Evolutionary conservation across 2,113 vertebrate species (phyloP).

Genomic region (Syngnathus scovelli): DNA sequence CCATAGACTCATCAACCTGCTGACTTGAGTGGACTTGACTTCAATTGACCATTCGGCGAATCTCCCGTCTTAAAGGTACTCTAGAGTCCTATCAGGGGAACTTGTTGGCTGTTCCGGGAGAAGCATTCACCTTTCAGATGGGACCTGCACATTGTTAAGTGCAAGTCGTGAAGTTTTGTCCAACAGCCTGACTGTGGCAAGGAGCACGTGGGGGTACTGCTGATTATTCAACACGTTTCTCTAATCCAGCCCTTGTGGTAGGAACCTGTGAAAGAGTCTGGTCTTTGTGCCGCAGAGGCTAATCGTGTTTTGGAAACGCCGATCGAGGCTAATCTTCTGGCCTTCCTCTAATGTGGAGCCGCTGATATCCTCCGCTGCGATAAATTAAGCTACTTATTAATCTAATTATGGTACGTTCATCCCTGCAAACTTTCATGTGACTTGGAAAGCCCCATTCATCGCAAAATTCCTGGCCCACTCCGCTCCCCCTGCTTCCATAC

Average conservation of each 20-base stretch:
- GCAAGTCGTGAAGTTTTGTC: slow-evolving; percentile 38
- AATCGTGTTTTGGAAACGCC: slow-evolving; percentile 93
- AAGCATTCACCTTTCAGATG: neutral
- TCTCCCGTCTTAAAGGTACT: neutral
- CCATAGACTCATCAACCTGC: slow-evolving; percentile 27
- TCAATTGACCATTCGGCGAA: slow-evolving; percentile 8
- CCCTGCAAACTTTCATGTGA: slow-evolving; percentile 97
- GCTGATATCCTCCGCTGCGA: slow-evolving; percentile 97
- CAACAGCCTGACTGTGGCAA: slow-evolving; percentile 37
- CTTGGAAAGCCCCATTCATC: slow-evolving; percentile 81
- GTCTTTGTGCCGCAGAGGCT: slow-evolving; percentile 87
- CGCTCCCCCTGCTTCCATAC: slow-evolving; percentile 54
- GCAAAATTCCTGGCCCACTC: slow-evolving; percentile 46
- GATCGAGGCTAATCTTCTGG: slow-evolving; percentile 88
- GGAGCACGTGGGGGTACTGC: slow-evolving; percentile 59
- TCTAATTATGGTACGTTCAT: slow-evolving; percentile 99
- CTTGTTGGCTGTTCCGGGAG: neutral
- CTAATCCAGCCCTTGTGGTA: slow-evolving; percentile 78
- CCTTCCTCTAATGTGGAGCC: slow-evolving; percentile 90
- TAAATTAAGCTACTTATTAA: slow-evolving; percentile 99
- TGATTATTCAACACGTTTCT: slow-evolving; percentile 76
- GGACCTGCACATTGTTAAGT: slow-evolving; percentile 43
- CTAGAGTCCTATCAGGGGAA: neutral
- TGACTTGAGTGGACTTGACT: slow-evolving; percentile 35
- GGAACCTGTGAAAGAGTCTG: slow-evolving; percentile 76